Evolutionary conservation across 2,888 invertebrate species (phyloP).

Genomic region (Dexiosoma caninum): DNA sequence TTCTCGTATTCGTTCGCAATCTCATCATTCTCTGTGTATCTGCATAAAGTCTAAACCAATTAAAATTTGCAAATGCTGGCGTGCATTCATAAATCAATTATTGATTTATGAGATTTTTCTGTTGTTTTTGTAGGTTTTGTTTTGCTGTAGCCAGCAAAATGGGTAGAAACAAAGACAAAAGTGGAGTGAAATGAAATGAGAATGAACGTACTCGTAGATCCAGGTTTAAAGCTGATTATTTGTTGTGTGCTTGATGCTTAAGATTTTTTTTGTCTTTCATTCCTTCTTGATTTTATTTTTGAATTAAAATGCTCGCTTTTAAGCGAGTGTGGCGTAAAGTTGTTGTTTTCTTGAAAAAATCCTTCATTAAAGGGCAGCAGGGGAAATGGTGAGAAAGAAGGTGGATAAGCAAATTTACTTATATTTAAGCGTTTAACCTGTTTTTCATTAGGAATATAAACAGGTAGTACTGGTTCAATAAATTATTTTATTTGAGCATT

Average conservation of each 20-base stretch:
- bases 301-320: slow-evolving; percentile 26
- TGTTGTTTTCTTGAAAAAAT: neutral
- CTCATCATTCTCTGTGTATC: slow-evolving; percentile 46
- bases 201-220: slow-evolving; percentile 27
- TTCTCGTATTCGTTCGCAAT: slow-evolving; percentile 26
- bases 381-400: neutral
- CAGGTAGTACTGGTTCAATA: neutral
- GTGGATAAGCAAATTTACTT: slow-evolving; percentile 2
- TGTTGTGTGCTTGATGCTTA: slow-evolving; percentile 24
- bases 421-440: slow-evolving; percentile 51
- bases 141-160: slow-evolving; percentile 27
- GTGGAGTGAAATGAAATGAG: slow-evolving; percentile 14
- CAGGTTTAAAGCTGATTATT: slow-evolving; percentile 53
- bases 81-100: slow-evolving; percentile 68
- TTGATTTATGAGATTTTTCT: slow-evolving; percentile 67
- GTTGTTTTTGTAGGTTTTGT: slow-evolving; percentile 46
- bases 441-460: slow-evolving; percentile 15
- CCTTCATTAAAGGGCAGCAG: neutral
- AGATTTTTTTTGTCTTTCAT: neutral
- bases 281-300: too few species aligned
- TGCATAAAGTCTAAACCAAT: slow-evolving; percentile 63
- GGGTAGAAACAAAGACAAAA: slow-evolving; percentile 19
- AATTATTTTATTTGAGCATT: too few species aligned
- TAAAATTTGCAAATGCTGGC: slow-evolving; percentile 64
- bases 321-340: neutral